Base-by-base conservation (phyloP, 2,888 invertebrate genomes). In the Eupithecia inturbata region DNA sequence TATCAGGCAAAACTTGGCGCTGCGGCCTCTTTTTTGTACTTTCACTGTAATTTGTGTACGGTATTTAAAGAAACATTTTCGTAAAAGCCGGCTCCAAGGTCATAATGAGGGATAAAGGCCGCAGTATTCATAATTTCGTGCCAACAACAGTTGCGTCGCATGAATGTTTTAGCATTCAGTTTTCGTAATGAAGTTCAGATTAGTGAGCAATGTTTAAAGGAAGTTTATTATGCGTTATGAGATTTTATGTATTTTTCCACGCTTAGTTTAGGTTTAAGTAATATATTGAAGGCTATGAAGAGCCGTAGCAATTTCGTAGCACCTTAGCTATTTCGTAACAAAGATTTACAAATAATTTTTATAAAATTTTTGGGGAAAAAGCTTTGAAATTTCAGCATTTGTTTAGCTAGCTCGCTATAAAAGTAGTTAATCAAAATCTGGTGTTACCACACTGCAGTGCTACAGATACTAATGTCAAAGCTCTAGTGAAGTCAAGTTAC, bases 151-250 rank as follows among this genome's bases (percentile, higher is more conserved):
- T 82, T 82, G 81, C 81, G 67, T 70, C 10, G 67, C 74, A 75
- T 82, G 82, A 83, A 84, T 85, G 81, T 80, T 83, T 81, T 71
- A 79, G 70, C 72, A 73, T 79, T 67, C 78, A 77, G 77, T 77
- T 79, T 75, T 75, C 73, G 76, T 79, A 77, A 78, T 78, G 66
- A 74, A 75, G 70, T 70, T 68, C 71, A 67, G 73, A 73, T 77
- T 71, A 81, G 76, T 79, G 71, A 22, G 74, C 68, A 64, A 67
- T 71, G 70, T 73, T 80, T 72, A 63, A 45, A 73, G 39, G 62
- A 70, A 68, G 39, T 71, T 76, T 75, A 68, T 68, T 33, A 19
- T 26, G 68, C 49, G n/a, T 67, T n/a, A 41, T 45, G 31, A 62
- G 49, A 53, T n/a, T 36, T 64, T 63, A 22, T 6, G 36, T n/a